Percentiles rank a stretch among this genome's conserved stretches.
phyloP scores from a whole-genome alignment of 2,888 invertebrate species.

The Melangyna quadrimaculata region DNA sequence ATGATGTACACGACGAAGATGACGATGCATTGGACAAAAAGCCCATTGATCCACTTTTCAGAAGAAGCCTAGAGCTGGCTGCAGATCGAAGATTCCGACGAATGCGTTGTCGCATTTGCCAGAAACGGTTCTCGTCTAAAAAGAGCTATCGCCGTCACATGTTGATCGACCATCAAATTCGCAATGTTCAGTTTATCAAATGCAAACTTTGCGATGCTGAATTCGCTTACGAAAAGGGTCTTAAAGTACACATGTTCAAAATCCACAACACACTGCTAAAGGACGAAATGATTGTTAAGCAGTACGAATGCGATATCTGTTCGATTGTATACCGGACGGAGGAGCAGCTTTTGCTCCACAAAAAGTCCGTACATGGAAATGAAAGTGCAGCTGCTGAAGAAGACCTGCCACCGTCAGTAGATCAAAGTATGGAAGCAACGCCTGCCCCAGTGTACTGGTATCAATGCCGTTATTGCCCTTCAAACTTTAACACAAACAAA shows the following conservation, averaged over 20 bases:
- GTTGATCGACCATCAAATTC: constrained; percentile 80
- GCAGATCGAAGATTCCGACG: constrained; percentile 79
- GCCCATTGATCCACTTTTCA: constrained; percentile 74
- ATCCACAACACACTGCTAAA: constrained; percentile 79
- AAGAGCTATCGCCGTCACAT: constrained; percentile 80
- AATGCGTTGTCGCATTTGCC: constrained; percentile 80
- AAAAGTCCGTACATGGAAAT: constrained; percentile 77
- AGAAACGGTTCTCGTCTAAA: constrained; percentile 80
- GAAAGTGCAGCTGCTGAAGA: constrained; percentile 72
- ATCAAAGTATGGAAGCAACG: constrained; percentile 43
- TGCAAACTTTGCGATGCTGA: constrained; percentile 80
- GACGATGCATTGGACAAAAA: constrained; percentile 32
- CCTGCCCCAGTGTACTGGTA: constrained; percentile 78
- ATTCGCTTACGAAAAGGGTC: constrained; percentile 81
- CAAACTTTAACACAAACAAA: constrained; percentile 81
- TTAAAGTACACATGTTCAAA: constrained; percentile 81
- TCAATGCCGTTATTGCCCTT: constrained; percentile 81
- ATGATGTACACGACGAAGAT: constrained; percentile 26
- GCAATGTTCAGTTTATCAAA: constrained; percentile 80
- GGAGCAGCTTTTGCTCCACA: constrained; percentile 78
- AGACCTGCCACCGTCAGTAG: constrained; percentile 42
- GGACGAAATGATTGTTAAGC: constrained; percentile 79
- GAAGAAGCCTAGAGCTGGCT: constrained; percentile 78
- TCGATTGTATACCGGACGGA: constrained; percentile 79
- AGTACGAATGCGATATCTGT: constrained; percentile 80